Evolutionary conservation across 2,113 vertebrate genomes (phyloP), one percentile per base, ranked within the genome.

Genomic region (Siniperca chuatsi): DNA sequence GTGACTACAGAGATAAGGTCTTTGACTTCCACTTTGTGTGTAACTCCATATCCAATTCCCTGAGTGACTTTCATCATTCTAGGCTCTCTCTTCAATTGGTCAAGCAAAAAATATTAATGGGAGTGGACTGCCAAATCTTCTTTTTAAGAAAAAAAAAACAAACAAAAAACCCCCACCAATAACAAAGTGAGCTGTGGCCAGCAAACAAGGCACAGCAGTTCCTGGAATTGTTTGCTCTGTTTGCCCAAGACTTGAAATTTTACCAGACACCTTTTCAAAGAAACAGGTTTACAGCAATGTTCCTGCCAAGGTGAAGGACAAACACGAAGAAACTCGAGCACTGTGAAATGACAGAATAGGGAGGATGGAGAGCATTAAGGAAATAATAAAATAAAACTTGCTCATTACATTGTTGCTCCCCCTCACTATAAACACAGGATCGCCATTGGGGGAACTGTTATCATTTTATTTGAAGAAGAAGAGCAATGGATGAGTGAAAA

Each of bases 391-490:
- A 83, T 79, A 91, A 92, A 93, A 88, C 78, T 79, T 83, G 87
- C 70, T 91, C 81, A 91, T 91, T 91, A 89, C 60, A 69, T 75
- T 92, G 85, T 87, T 82, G 66, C 68, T 55, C 42, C 23, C 25
- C 46, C 50, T 52, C 80, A 72, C 85, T 81, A 78, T 87, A 92
- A 92, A 90, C 81, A 74, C 52, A 68, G 61, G 48, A 84, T 90
- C 4, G 76, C 79, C 90, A 88, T 67, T 89, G 84, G 79, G 89
- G 87, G 57, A 87, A 75, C 64, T 71, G 87, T 87, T 93, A 92
- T 89, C 80, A 62, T 76, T 94, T 94, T 91, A 89, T 93, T 85
- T 88, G 88, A 86, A 87, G 89, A 82, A 68, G 78, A 78, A 87
- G 84, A 86, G 68, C 67, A 89, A 66, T 58, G 61, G 75, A 88